phyloP scores from a whole-genome alignment of 2,797 vertebrate genomes.

The Hephaestus fuliginosus region DNA sequence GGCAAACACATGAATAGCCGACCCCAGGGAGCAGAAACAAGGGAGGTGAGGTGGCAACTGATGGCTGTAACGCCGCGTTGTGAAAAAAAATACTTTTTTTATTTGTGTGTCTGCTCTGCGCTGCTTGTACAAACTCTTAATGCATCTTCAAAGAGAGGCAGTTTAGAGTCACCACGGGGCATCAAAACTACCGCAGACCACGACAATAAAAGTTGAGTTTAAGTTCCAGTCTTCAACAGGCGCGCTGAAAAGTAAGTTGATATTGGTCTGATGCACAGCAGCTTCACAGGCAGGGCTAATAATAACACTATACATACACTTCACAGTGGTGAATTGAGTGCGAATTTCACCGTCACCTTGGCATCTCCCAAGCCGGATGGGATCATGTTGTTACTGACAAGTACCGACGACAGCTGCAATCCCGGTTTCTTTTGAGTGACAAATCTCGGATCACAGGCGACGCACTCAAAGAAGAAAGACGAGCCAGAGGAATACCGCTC shows the following conservation, averaged over 20 bases:
- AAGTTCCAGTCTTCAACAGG: not conserved
- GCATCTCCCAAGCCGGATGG: slow-evolving; percentile 16
- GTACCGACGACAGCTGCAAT: slow-evolving; percentile 28
- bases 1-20: slow-evolving; percentile 8
- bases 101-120: slow-evolving; percentile 4
- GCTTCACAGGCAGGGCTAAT: not conserved
- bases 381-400: slow-evolving; percentile 47
- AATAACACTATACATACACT: not conserved
- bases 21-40: slow-evolving; percentile 11
- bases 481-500: not conserved
- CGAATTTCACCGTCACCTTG: not conserved
- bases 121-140: slow-evolving; percentile 12
- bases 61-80: not conserved
- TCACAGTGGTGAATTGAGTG: slow-evolving; percentile 5
- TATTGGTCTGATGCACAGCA: slow-evolving; percentile 1
- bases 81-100: too few species aligned
- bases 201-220: not conserved
- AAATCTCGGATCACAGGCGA: slow-evolving; percentile 48
- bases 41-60: not conserved
- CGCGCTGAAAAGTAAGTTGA: not conserved
- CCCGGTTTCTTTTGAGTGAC: slow-evolving; percentile 37
- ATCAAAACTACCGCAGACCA: slow-evolving; percentile 6
- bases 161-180: not conserved
- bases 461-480: slow-evolving; percentile 7
- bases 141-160: slow-evolving; percentile 18